These are phyloP conservation scores for Trichogramma pretiosum DNA, from an alignment of 1,140 invertebrate genomes.

Conservation along the genomic window DNA sequence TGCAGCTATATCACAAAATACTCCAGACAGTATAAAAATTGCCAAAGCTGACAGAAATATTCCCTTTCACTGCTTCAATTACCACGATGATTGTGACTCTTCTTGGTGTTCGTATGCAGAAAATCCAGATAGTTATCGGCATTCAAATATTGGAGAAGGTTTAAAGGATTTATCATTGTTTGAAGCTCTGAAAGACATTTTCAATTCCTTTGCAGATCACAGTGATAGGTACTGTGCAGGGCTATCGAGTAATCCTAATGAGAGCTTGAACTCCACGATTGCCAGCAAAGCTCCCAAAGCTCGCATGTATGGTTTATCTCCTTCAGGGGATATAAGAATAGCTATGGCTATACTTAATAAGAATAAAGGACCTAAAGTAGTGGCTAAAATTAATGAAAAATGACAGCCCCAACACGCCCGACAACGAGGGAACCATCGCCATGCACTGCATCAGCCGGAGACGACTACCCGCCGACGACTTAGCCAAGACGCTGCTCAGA, in stretches of 20 bases:
- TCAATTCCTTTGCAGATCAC: conserved; percentile 4
- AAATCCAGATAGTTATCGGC: conserved; percentile 7
- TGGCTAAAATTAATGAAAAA: not conserved
- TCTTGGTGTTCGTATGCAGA: conserved; percentile 8
- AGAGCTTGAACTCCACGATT: not conserved
- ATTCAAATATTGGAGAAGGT: conserved; percentile 1
- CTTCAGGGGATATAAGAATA: not conserved
- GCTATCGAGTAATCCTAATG: no score
- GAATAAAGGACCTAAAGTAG: not conserved
- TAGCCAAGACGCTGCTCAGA: no score
- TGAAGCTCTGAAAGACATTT: conserved; percentile 4
- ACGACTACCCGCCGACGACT: no score
- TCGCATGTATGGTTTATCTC: not conserved
- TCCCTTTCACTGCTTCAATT: conserved; percentile 7
- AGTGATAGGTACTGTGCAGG: conserved; percentile 3
- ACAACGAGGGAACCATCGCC: no score
- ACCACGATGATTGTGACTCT: conserved; percentile 4
- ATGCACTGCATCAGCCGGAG: no score
- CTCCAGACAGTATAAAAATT: not conserved
- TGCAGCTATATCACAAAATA: conserved; percentile 5
- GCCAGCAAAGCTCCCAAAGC: not conserved
- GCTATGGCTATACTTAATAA: not conserved
- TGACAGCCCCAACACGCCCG: no score
- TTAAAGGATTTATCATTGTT: conserved; percentile 2
- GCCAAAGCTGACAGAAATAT: conserved; percentile 7